Conservation (phyloP, 1,140 invertebrate genomes). For the Solen grandis region DNA sequence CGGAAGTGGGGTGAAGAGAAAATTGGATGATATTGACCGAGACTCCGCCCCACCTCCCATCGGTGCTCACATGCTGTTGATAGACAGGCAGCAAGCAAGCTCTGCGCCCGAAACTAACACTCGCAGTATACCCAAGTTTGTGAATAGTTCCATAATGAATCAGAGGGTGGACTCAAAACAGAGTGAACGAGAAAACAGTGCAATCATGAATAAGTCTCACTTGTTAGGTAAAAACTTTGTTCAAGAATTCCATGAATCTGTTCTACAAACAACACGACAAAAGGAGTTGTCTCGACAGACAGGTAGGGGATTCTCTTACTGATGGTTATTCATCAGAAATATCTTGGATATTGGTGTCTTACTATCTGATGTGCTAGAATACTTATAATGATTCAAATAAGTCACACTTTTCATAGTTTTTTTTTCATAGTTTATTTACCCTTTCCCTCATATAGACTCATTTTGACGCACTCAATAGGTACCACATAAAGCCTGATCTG, state of each 20-base stretch:
- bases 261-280: slow-evolving; percentile 76
- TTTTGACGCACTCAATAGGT: no score
- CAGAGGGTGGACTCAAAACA: neutral
- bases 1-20: slow-evolving; percentile 52
- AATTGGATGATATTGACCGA: slow-evolving; percentile 52
- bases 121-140: neutral
- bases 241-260: slow-evolving; percentile 80
- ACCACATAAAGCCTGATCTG: no score
- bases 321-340: neutral
- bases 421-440: no score
- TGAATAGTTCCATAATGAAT: neutral
- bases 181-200: slow-evolving; percentile 5
- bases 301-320: neutral
- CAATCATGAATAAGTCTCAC: neutral
- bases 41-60: slow-evolving; percentile 29
- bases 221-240: slow-evolving; percentile 70
- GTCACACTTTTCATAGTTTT: no score
- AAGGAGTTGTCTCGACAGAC: slow-evolving; percentile 65
- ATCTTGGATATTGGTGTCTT: neutral
- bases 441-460: no score
- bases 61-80: no score
- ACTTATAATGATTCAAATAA: no score
- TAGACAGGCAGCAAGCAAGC: no score
- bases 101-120: no score
- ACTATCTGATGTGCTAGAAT: no score